These are phyloP conservation scores for Hyles euphorbiae DNA, from an alignment of 1,140 invertebrate species.

Conservation along the genomic window DNA sequence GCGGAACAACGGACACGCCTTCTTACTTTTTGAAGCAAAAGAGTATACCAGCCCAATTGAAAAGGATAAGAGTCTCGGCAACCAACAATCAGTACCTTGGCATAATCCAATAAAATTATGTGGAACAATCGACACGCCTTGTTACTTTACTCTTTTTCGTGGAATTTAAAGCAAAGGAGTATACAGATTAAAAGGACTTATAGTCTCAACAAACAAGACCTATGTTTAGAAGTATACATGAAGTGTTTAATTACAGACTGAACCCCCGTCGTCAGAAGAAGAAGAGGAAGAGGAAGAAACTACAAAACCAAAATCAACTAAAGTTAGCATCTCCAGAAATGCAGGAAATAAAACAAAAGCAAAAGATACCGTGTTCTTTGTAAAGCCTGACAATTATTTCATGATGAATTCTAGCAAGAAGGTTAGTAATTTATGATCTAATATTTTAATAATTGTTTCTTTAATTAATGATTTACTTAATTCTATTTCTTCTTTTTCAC, in stretches of 20 bases:
- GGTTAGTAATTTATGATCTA: constrained; percentile 29
- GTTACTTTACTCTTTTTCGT: too few relatives aligned
- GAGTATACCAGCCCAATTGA: too few relatives aligned
- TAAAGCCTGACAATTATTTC: constrained; percentile 81
- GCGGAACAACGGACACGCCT: too few relatives aligned
- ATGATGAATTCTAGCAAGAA: constrained; percentile 78
- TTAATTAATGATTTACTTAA: not conserved
- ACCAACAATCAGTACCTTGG: too few relatives aligned
- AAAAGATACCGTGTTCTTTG: constrained; percentile 75
- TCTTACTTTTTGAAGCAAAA: too few relatives aligned
- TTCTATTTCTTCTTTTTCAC: too few relatives aligned
- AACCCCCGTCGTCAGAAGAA: constrained; percentile 31
- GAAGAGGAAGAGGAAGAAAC: constrained; percentile 34
- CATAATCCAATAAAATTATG: too few relatives aligned
- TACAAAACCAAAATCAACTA: constrained; percentile 1
- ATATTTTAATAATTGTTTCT: not conserved
- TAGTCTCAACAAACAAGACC: too few relatives aligned
- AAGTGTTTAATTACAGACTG: constrained; percentile 21
- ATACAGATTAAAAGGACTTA: too few relatives aligned
- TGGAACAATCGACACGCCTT: too few relatives aligned
- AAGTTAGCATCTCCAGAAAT: constrained; percentile 23
- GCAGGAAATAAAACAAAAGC: constrained; percentile 28
- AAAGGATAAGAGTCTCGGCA: too few relatives aligned
- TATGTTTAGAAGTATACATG: not conserved
- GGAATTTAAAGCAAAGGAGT: too few relatives aligned